Percentiles rank a stretch among this genome's conserved stretches.
Evolutionary conservation across 2,113 vertebrate species (phyloP).

Genomic region (Notiomystis cincta): DNA sequence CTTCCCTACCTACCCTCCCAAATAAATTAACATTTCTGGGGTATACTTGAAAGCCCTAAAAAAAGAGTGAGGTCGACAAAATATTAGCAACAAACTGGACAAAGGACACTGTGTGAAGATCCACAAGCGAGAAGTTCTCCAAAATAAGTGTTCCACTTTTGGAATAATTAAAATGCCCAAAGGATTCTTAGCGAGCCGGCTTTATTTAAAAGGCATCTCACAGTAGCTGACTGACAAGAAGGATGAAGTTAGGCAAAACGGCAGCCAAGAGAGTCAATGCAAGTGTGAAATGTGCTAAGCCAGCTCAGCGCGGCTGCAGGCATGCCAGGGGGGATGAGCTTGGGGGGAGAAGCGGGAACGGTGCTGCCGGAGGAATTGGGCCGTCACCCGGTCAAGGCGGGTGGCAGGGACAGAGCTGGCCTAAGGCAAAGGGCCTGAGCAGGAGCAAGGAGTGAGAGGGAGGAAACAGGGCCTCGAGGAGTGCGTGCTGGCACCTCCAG

Average conservation of each 20-base stretch:
- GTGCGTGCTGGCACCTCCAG: rapidly evolving
- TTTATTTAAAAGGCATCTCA: slow-evolving; percentile 32
- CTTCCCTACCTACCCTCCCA: neutral
- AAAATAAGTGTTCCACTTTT: neutral
- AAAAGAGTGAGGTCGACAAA: neutral
- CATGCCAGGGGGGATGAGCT: rapidly evolving
- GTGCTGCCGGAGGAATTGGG: rapidly evolving
- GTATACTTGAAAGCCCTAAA: neutral
- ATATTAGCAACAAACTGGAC: neutral
- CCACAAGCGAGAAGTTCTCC: neutral
- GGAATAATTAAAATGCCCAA: slow-evolving; percentile 2
- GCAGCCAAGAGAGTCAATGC: slow-evolving; percentile 51
- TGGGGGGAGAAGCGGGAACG: rapidly evolving
- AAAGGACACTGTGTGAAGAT: neutral
- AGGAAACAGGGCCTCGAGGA: rapidly evolving
- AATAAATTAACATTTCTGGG: neutral
- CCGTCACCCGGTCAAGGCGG: neutral
- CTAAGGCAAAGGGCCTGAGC: neutral
- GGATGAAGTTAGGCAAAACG: slow-evolving; percentile 24
- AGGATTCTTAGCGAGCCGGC: neutral
- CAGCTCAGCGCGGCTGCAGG: neutral
- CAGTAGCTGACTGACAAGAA: slow-evolving; percentile 27
- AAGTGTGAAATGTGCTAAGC: slow-evolving; percentile 29
- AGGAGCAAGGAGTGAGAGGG: neutral
- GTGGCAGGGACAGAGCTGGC: neutral